A percentile compares a stretch with the other conserved stretches of the same genome.
Evolutionary conservation across 64 coral and sea anemone species (phyloP).

Genomic region (Montipora sp.): DNA sequence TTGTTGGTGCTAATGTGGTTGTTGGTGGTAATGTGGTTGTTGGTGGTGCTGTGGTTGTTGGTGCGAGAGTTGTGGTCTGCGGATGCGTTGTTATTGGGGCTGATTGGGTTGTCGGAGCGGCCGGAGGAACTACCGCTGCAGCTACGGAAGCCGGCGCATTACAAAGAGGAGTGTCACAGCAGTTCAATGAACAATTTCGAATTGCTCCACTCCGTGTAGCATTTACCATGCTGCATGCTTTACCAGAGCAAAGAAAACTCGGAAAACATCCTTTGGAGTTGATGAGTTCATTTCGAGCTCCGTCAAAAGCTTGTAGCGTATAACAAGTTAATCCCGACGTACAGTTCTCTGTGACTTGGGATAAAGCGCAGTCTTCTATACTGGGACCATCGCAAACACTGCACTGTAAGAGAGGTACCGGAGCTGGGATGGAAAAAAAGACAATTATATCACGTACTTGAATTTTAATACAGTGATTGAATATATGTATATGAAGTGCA

Average conservation of each 20-base stretch:
- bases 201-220: not conserved
- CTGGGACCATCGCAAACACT: not conserved
- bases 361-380: not conserved
- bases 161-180: slow-evolving; percentile 7
- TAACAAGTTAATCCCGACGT: slow-evolving; percentile 3
- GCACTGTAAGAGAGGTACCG: not conserved
- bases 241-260: not conserved
- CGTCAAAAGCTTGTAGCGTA: slow-evolving; percentile 22
- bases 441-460: too few species aligned
- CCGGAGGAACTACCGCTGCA: not conserved
- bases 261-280: slow-evolving; percentile 30
- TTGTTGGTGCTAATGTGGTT: not conserved
- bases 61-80: not conserved
- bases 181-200: slow-evolving; percentile 4
- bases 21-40: not conserved
- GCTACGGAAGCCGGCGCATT: not conserved
- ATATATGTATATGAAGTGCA: too few species aligned
- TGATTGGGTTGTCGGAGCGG: not conserved
- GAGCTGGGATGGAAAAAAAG: not conserved
- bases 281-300: not conserved
- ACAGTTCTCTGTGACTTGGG: not conserved
- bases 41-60: not conserved
- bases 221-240: not conserved
- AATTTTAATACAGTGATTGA: not conserved
- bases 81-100: not conserved